Evolutionary conservation across 2,797 vertebrate genomes (phyloP), one percentile per base, ranked within the genome.

Genomic region (Rhabdophis nuchalis): DNA sequence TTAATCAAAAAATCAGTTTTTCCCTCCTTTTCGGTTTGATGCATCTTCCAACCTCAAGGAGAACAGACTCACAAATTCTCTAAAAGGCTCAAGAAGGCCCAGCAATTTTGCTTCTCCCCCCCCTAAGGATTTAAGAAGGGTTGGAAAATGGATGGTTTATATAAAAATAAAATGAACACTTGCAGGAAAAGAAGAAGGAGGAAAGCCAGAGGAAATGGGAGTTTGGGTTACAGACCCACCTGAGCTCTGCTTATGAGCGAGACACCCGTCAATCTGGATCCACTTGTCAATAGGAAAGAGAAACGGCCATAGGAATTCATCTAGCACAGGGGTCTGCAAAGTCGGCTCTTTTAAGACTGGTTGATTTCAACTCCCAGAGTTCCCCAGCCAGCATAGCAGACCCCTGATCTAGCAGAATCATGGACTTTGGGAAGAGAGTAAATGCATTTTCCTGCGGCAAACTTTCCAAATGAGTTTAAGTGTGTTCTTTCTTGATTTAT

Each of bases 51-150:
- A 41, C 9, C 4, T 10, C 10, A 20, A 77, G 20, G 32, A 4
- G 23, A 77, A 77, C 10, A 18, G 23, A 77, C 9, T 23, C 36
- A 41, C 72, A 11, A 41, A 41, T 41, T 77, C 72, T 77, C 18
- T 18, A 60, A 41, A 18, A 41, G 18, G 18, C 36, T 41, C 18
- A 77, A 23, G 41, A 10, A 11, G 18, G 72, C 36, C 8, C 18
- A 41, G 9, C 8, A 4, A 4, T 41, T 77, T 41, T 1, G 18
- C 7, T 4, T 9, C 3, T 0, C 7, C 29, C 5, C 25, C 25
- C 0, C 0, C 13, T 1, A 14, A n/a, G 3, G 36, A 77, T 20
- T 60, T 23, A 77, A 41, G 36, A 46, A 46, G 46, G 46, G 5
- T 46, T 46, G 46, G 2, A 46, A 46, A 46, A 46, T 46, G 46